Evolutionary conservation across 2,888 invertebrate genomes (phyloP), one percentile per base, ranked within the genome.

Genomic region (Drosophila tanythrix): DNA sequence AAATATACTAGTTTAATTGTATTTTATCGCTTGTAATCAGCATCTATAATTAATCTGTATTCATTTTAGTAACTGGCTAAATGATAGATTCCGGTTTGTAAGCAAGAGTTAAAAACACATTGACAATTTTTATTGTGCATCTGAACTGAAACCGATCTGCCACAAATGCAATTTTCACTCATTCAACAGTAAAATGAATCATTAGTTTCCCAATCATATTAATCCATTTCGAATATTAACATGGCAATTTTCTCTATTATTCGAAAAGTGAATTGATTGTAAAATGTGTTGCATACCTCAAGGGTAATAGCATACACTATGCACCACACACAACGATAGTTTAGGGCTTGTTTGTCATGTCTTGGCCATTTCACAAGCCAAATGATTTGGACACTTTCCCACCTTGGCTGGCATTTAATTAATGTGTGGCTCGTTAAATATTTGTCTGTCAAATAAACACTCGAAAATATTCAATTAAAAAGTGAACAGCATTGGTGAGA

Each of bases 401-500:
- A 43, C 40, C 31, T 48, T 38, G 31, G 15, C 29, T 40, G 33
- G 38, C 50, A 59, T 70, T 83, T 77, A 83, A 85, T 88, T 81
- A 81, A 74, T 82, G 72, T 68, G 77, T 60, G 70, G 74, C 69
- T 89, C 82, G 87, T 87, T 87, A 89, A 89, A 85, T 83, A 89
- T 89, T 89, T 79, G 87, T 62, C 89, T 77, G 76, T 75, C 87
- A 69, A 86, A 74, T 83, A 82, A 89, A 78, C 79, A 84, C 83
- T 84, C 69, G 76, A 89, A 86, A 83, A 82, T 85, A 79, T 89
- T 85, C 85, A 90, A 89, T 89, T 89, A 89, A 89, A 88, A 89
- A 84, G 81, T 74, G 73, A 78, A 76, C 69, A 75, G 18, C 65
- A 68, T 48, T 36, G 31, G 59, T 61, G 51, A 43, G 31, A 53